Percentiles rank a stretch among this genome's conserved stretches.
These are phyloP conservation scores for Xanthostigma xanthostigma DNA, from an alignment of 2,888 invertebrate species.

Conservation along the genomic window DNA sequence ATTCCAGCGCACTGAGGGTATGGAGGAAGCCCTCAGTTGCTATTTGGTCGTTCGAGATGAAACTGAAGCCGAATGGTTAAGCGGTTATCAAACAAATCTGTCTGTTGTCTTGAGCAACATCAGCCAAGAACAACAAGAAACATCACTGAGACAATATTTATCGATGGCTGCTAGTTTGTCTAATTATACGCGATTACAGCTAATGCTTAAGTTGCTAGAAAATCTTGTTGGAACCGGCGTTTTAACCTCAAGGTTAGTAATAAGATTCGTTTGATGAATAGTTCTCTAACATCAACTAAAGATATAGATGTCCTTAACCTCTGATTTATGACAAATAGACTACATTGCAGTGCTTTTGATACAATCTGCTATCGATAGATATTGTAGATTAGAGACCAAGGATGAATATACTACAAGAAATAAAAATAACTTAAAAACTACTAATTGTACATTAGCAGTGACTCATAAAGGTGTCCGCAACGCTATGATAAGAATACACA, in stretches of 20 bases:
- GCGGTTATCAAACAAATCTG: slow-evolving; percentile 53
- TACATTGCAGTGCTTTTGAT: too few species aligned
- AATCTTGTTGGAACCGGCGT: slow-evolving; percentile 56
- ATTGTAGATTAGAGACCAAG: too few species aligned
- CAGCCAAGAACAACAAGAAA: slow-evolving; percentile 59
- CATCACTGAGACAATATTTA: slow-evolving; percentile 59
- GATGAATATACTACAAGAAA: too few species aligned
- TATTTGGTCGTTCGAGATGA: slow-evolving; percentile 62
- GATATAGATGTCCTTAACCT: too few species aligned
- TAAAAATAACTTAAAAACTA: too few species aligned
- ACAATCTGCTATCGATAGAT: too few species aligned
- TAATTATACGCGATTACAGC: slow-evolving; percentile 58
- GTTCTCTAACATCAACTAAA: too few species aligned
- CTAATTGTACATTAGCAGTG: too few species aligned
- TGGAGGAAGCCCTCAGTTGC: slow-evolving; percentile 82
- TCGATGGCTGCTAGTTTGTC: slow-evolving; percentile 55
- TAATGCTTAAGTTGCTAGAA: slow-evolving; percentile 61
- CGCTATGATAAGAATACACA: too few species aligned
- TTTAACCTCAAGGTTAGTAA: slow-evolving; percentile 54
- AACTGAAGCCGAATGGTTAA: slow-evolving; percentile 50
- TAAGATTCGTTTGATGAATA: too few species aligned
- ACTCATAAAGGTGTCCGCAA: too few species aligned
- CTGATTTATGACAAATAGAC: too few species aligned
- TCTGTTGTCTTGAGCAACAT: slow-evolving; percentile 24
- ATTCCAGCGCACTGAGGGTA: slow-evolving; percentile 60